Percentiles rank a stretch among this genome's conserved stretches.
Conservation (phyloP, 2,797 vertebrate genomes). For the Eulemur rubriventer region DNA sequence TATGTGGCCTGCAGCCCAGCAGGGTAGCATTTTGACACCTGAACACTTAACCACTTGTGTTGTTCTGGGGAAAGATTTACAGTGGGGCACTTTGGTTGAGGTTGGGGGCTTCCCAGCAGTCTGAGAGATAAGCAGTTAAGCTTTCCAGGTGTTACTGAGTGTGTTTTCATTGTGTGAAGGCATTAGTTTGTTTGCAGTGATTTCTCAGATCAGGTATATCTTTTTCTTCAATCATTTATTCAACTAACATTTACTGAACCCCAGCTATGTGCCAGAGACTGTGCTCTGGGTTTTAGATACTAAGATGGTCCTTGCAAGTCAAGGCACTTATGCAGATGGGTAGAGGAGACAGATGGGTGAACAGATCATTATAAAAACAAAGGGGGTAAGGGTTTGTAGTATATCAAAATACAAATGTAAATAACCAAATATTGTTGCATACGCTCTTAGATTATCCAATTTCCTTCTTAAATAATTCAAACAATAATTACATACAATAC, state of each 20-base stretch:
- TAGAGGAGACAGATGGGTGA: neutral
- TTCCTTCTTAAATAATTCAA: neutral
- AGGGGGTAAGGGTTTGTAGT: neutral
- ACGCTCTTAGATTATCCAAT: neutral
- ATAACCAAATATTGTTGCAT: neutral
- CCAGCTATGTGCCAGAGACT: neutral
- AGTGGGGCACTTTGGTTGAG: constrained; percentile 50
- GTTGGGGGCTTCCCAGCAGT: constrained; percentile 52
- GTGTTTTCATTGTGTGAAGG: neutral
- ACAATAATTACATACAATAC: neutral
- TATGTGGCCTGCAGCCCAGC: constrained; percentile 65
- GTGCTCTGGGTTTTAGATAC: neutral
- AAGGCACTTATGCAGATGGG: neutral
- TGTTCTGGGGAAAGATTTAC: constrained; percentile 49
- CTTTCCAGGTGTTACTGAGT: constrained; percentile 60
- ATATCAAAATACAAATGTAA: neutral
- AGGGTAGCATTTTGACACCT: constrained; percentile 73
- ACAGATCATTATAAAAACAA: neutral
- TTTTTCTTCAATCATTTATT: constrained; percentile 39
- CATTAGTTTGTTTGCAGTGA: constrained; percentile 17
- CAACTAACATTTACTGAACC: constrained; percentile 8
- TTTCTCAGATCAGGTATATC: constrained; percentile 42
- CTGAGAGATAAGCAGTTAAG: constrained; percentile 59
- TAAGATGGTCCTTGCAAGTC: neutral
- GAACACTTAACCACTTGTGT: constrained; percentile 72